Percentiles rank a stretch among this genome's conserved stretches.
phyloP scores from a whole-genome alignment of 1,140 invertebrate species.

The Aphelinus certus region DNA sequence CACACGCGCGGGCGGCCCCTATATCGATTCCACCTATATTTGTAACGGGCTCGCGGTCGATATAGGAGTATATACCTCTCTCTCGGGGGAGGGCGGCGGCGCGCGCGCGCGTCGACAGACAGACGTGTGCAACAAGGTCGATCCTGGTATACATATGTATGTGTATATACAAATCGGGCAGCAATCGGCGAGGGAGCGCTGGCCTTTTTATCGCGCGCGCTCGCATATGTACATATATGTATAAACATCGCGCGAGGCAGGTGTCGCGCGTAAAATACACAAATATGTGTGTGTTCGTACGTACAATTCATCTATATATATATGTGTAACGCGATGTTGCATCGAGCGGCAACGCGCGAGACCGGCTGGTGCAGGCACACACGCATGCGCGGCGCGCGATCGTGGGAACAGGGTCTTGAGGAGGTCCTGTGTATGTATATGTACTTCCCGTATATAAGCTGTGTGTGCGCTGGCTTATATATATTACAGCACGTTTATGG shows the following conservation, averaged over 20 bases:
- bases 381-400: conserved; percentile 12
- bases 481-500: too few relatives aligned
- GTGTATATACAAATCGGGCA: too few relatives aligned
- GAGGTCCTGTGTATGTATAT: conserved; percentile 38
- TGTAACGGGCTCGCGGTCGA: conserved; percentile 26
- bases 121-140: conserved; percentile 2
- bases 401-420: conserved; percentile 46
- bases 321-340: too few relatives aligned
- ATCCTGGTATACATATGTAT: neutral
- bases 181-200: too few relatives aligned
- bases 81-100: too few relatives aligned
- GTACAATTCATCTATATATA: too few relatives aligned
- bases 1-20: neutral
- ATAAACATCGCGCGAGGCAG: too few relatives aligned
- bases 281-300: too few relatives aligned
- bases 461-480: neutral
- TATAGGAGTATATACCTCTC: neutral
- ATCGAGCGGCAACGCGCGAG: neutral
- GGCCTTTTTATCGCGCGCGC: too few relatives aligned
- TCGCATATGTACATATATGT: too few relatives aligned
- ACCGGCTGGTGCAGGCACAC: conserved; percentile 13
- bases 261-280: too few relatives aligned
- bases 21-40: conserved; percentile 35
- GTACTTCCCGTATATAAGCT: neutral
- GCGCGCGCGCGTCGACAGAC: neutral